Evolutionary conservation across 1,140 invertebrate genomes (phyloP).

Genomic region (Thrips palmi): DNA sequence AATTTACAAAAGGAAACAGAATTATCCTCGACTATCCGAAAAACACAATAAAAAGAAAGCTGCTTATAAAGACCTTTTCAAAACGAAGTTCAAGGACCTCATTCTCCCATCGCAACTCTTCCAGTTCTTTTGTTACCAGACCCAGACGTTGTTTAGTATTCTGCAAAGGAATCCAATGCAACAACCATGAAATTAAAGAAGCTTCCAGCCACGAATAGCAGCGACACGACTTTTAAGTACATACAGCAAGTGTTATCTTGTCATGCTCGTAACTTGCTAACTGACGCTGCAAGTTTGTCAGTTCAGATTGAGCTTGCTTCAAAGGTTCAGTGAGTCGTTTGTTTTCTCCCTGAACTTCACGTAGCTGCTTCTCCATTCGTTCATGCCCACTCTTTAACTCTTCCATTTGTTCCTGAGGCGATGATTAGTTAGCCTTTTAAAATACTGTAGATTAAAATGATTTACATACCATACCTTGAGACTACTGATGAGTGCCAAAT

Average conservation of each 20-base stretch:
- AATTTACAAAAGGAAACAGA: no score
- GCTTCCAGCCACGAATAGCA: conserved; percentile 4
- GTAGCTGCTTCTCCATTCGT: conserved; percentile 45
- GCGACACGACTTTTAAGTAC: no score
- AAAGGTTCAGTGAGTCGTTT: conserved; percentile 50
- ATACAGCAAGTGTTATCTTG: conserved; percentile 35
- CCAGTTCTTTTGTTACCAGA: conserved; percentile 36
- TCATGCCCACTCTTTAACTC: conserved; percentile 63
- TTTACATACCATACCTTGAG: conserved; percentile 36
- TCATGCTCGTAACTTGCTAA: conserved; percentile 67
- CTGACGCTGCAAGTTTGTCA: conserved; percentile 47
- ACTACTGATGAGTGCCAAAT: conserved; percentile 62
- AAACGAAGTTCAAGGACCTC: conserved; percentile 60
- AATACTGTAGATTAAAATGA: neutral
- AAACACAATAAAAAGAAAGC: neutral
- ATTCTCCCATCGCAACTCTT: conserved; percentile 54
- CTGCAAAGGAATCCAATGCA: conserved; percentile 27
- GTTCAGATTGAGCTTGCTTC: conserved; percentile 43
- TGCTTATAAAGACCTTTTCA: conserved; percentile 34
- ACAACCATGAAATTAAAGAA: conserved; percentile 3
- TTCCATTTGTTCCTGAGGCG: conserved; percentile 68
- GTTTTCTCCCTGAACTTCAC: conserved; percentile 45
- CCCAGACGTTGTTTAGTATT: conserved; percentile 40
- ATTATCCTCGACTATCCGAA: no score
- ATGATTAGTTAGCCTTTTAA: conserved; percentile 3